Percentiles rank a stretch among this genome's conserved stretches.
Evolutionary conservation across 2,888 invertebrate genomes (phyloP).

Genomic region (Frankliniella fusca): DNA sequence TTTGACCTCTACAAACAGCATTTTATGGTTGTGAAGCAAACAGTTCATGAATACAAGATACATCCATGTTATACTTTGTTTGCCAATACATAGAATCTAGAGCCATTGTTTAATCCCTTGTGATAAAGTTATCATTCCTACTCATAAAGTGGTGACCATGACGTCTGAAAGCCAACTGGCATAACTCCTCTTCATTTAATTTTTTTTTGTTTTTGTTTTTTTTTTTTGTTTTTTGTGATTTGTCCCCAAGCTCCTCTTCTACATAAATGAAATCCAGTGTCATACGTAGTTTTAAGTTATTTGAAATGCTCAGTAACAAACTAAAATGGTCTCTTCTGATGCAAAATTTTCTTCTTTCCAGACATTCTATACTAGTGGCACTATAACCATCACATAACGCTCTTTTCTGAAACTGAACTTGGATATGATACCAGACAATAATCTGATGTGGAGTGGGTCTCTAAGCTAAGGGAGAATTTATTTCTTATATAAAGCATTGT

Average conservation of each 20-base stretch:
- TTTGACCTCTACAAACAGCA: no score
- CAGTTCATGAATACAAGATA: not conserved
- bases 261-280: no score
- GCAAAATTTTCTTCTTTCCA: no score
- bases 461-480: slow-evolving; percentile 4
- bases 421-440: slow-evolving; percentile 23
- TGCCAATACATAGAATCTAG: not conserved
- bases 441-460: slow-evolving; percentile 19
- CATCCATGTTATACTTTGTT: not conserved
- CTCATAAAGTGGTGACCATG: not conserved
- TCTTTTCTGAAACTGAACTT: slow-evolving; percentile 4
- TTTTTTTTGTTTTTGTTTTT: no score
- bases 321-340: no score
- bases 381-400: not conserved
- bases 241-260: not conserved
- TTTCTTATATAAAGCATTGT: not conserved
- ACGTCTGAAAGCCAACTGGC: no score
- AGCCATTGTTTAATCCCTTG: not conserved
- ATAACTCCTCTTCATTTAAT: no score
- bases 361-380: no score
- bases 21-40: slow-evolving; percentile 11
- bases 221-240: no score
- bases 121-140: slow-evolving; percentile 12
- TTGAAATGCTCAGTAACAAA: no score
- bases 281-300: no score